phyloP scores from a whole-genome alignment of 2,888 invertebrate genomes.

The Emmelina monodactyla region DNA sequence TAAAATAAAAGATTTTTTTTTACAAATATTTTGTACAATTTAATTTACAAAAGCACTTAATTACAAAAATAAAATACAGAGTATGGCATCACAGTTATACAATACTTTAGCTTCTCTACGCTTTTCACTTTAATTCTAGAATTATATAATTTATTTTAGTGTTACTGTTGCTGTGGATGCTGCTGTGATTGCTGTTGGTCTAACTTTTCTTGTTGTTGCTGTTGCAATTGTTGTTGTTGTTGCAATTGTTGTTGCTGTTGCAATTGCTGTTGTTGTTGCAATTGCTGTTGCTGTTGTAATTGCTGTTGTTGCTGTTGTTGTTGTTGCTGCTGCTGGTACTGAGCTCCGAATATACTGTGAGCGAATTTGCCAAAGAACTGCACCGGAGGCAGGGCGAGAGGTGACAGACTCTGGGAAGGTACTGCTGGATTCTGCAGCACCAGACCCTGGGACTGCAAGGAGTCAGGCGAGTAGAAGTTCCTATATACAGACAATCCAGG shows the following conservation, averaged over 20 bases:
- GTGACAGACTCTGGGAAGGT: conserved; percentile 18
- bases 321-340: conserved; percentile 13
- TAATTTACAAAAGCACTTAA: neutral
- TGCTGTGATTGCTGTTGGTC: neutral
- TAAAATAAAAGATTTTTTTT: no score
- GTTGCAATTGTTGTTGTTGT: neutral
- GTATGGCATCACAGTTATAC: conserved; percentile 22
- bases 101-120: conserved; percentile 19
- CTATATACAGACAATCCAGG: no score
- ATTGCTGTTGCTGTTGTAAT: conserved; percentile 9
- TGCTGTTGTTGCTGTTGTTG: conserved; percentile 12
- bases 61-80: neutral
- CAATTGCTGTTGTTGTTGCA: conserved; percentile 4
- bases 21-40: no score
- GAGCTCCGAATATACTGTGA: conserved; percentile 27
- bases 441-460: conserved; percentile 14
- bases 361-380: conserved; percentile 47
- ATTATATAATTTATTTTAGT: neutral
- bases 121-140: neutral
- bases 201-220: neutral
- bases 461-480: no score
- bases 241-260: conserved; percentile 2
- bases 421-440: conserved; percentile 13
- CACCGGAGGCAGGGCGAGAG: conserved; percentile 29
- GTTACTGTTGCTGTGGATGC: neutral